Base-by-base conservation (phyloP, 2,888 invertebrate species). In the Buathra laborator region DNA sequence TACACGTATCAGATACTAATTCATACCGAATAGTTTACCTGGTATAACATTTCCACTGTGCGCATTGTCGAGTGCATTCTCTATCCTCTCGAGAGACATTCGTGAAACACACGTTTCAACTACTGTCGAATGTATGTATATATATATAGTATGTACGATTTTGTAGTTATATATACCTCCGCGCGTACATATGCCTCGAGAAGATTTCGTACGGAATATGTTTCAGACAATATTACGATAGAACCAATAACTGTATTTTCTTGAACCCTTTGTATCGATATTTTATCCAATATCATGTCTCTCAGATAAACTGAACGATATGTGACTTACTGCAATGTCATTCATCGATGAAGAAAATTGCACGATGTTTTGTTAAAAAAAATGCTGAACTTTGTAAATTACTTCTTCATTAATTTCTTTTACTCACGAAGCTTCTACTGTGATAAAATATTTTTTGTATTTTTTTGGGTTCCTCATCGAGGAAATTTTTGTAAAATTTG, bases 231-330 rank as follows among this genome's bases (percentile, higher is more conserved):
- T 62, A 62, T 62, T 62, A n/a, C 32, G 29, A 62, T 62, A 62
- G 29, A 62, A 62, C 62, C 62, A 32, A 62, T 32, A 62, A 62
- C n/a, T n/a, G 62, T 62, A 32, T n/a, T 14, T 62, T 32, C 32
- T 62, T 62, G 37, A 4, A 32, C 62, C 5, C 29, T 62, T 32
- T n/a, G 62, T 29, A 62, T 32, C 62, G 32, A 62, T 62, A 32
- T 29, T 32, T 62, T 62, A 56, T 56, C 56, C 24, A 19, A 19
- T 56, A 56, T 19, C 56, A 5, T 56, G 24, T 24, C 24, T 19
- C 24, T 56, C 24, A 12, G 19, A 24, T 4, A 56, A 37, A 9
- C 37, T 9, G 37, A 37, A 56, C 29, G 29, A 62, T 62, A 62
- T 14, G 10, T 14, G 32, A 62, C 56, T 24, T 10, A 62, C 29